Evolutionary conservation across 2,888 invertebrate species (phyloP), one percentile per base, ranked within the genome.

Genomic region (Strigamia crassipes): DNA sequence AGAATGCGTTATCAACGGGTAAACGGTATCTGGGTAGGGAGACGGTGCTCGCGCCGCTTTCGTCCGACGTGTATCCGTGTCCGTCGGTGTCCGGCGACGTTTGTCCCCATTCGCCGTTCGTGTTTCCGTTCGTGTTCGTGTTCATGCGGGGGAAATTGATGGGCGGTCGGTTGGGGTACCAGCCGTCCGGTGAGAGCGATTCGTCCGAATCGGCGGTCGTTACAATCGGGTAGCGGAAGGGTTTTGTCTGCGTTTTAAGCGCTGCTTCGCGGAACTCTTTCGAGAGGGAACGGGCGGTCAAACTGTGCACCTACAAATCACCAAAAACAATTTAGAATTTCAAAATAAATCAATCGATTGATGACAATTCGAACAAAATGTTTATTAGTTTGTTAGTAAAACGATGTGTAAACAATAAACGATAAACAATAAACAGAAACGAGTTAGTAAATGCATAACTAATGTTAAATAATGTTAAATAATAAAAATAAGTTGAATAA

Each of bases 231-330:
- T 66, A 66, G 1, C 31, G 23, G 66, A 42, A 80, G 12, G 23
- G 15, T 80, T 46, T 46, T 27, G 80, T 21, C 5, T 80, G 46
- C 9, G n/a, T 27, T 15, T 27, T 66, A 27, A 18, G 38, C 23
- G 82, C 66, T 66, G 79, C 92, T 84, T 94, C 93, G 78, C 93
- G 90, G 86, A 94, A 92, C 87, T 94, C 92, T 85, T 90, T 92
- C 4, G 94, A 92, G 83, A 94, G 91, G 86, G 93, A 94, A 84
- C 94, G 90, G 9, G 94, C 94, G 46, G 94, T 94, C 84, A 94
- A 88, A 87, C 94, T 94, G 88, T 94, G 93, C 83, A 92, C 90
- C 87, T 90, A 89, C n/a, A 83, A 83, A 18, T 56, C 81, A 78
- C 51, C 21, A 31, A 46, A 46, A 78, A 77, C 8, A 61, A 73